Conservation (phyloP, 2,888 invertebrate species). For the Alsophila aescularia region DNA sequence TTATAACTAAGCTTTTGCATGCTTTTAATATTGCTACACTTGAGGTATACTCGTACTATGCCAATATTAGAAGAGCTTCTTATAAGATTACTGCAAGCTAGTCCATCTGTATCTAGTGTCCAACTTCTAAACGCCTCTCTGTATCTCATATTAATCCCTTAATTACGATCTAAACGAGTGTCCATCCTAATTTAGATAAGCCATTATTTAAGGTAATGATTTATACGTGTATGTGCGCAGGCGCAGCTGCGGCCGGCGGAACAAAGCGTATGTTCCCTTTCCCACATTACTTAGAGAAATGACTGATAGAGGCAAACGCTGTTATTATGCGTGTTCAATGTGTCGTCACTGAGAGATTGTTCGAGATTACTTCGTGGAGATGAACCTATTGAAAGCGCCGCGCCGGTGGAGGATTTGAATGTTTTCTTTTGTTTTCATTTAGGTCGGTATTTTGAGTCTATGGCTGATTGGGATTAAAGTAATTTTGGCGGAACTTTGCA, state of each 20-base stretch:
- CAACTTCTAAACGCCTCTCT: conserved; percentile 3
- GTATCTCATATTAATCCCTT: conserved; percentile 36
- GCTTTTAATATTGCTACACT: too few species aligned
- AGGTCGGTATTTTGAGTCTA: too few species aligned
- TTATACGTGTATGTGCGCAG: conserved; percentile 56
- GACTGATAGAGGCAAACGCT: conserved; percentile 63
- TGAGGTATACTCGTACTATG: too few species aligned
- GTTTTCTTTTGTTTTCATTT: conserved; percentile 11
- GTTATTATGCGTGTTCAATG: conserved; percentile 48
- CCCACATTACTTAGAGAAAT: conserved; percentile 76
- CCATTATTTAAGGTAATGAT: conserved; percentile 66
- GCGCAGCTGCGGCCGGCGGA: conserved; percentile 59
- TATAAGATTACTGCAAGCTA: too few species aligned
- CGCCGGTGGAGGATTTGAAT: conserved; percentile 13
- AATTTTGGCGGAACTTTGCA: too few species aligned
- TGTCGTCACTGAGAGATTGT: conserved; percentile 39
- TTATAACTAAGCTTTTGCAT: too few species aligned
- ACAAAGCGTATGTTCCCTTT: conserved; percentile 61
- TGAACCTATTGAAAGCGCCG: conserved; percentile 19
- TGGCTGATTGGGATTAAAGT: too few species aligned
- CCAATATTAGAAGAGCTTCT: too few species aligned
- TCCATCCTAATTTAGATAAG: conserved; percentile 63
- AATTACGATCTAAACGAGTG: conserved; percentile 56
- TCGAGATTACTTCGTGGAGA: conserved; percentile 24
- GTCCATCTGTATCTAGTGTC: too few species aligned